These are phyloP conservation scores for Pangasius djambal DNA, from an alignment of 2,797 vertebrate species.

Conservation along the genomic window DNA sequence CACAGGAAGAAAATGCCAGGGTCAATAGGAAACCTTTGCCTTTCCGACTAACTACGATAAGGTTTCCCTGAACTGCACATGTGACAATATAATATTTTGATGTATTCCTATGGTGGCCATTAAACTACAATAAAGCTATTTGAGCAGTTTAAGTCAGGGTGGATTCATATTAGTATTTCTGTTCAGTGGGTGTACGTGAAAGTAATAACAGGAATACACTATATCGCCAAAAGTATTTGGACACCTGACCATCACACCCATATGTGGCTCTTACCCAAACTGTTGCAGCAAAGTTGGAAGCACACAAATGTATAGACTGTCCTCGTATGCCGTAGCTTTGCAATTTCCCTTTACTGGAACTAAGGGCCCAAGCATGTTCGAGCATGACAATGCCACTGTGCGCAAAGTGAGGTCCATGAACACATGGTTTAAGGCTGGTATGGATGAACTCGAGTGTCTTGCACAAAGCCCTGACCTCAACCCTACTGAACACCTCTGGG, in stretches of 20 bases:
- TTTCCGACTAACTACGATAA: not conserved
- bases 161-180: not conserved
- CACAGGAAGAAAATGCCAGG: not conserved
- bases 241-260: not conserved
- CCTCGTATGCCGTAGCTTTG: not conserved
- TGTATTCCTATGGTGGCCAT: not conserved
- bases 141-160: not conserved
- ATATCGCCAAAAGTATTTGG: not conserved
- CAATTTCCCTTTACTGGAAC: not conserved
- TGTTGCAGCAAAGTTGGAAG: not conserved
- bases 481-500: not conserved
- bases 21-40: constrained; percentile 1
- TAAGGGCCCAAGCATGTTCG: not conserved
- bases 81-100: not conserved
- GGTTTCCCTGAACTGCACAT: not conserved
- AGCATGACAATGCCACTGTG: not conserved
- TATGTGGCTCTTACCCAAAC: not conserved
- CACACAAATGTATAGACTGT: not conserved
- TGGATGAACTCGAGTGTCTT: not conserved
- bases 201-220: not conserved
- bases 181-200: not conserved
- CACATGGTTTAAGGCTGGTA: not conserved
- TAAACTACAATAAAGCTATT: not conserved
- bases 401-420: not conserved
- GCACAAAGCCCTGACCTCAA: not conserved